Conservation (phyloP, 2,113 vertebrate species). For the Rhadina sibilatrix region DNA sequence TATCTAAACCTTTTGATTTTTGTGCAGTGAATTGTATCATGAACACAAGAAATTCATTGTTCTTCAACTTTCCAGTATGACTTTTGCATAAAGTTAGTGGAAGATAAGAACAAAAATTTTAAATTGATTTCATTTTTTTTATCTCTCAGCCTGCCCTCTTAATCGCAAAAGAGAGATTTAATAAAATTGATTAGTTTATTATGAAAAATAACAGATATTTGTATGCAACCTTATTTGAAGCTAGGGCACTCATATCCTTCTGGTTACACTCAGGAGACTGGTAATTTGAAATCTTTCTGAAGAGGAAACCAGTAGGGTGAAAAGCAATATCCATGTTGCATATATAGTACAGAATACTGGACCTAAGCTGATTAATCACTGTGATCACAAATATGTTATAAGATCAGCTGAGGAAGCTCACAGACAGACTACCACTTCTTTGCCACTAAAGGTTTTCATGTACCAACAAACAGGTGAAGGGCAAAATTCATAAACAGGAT, state of each 20-base stretch:
- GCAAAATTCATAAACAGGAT: neutral
- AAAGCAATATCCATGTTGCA: neutral
- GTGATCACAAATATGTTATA: neutral
- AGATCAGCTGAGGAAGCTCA: neutral
- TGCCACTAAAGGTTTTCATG: neutral
- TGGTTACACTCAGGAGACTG: neutral
- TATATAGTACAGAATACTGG: neutral
- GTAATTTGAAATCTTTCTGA: neutral
- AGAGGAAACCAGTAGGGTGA: neutral
- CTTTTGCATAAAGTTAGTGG: neutral
- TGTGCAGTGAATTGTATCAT: neutral
- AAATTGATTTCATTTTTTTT: neutral
- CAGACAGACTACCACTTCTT: neutral
- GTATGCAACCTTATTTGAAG: neutral
- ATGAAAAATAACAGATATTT: neutral
- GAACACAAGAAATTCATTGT: neutral
- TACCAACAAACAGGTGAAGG: neutral
- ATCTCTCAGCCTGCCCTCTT: neutral
- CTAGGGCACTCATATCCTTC: neutral
- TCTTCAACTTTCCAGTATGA: neutral
- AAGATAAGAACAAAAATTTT: neutral
- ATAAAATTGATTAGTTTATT: neutral
- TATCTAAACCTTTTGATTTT: neutral
- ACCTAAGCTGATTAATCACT: neutral
- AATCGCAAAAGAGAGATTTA: neutral